Percentiles rank a stretch among this genome's conserved stretches.
Conservation (phyloP, 1,140 invertebrate genomes). For the Marisa cornuarietis region DNA sequence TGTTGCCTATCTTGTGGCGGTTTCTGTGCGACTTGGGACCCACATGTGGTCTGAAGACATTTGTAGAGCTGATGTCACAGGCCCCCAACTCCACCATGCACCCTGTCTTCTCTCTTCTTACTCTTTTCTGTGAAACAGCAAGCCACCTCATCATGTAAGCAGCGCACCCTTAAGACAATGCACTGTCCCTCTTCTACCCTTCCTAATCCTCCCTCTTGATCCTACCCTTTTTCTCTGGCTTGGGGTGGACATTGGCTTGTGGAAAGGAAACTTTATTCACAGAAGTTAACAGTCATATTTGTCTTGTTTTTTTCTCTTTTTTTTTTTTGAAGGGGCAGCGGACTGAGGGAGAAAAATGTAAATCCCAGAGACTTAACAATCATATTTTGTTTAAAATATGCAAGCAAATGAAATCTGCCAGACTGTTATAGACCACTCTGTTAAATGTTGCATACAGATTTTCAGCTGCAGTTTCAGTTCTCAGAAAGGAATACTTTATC, state of each 20-base stretch:
- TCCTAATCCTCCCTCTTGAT: neutral
- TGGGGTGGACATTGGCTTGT: neutral
- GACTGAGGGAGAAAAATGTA: too few species aligned
- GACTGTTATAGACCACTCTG: too few species aligned
- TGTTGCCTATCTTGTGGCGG: slow-evolving; percentile 90
- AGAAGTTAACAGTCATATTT: neutral
- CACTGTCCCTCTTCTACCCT: too few species aligned
- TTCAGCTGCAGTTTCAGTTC: too few species aligned
- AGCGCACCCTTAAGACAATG: slow-evolving; percentile 1
- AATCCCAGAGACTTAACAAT: too few species aligned
- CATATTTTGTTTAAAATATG: too few species aligned
- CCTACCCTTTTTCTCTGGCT: neutral
- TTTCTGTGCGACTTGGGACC: slow-evolving; percentile 89
- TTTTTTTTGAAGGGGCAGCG: neutral
- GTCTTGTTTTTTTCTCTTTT: neutral
- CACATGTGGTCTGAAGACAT: slow-evolving; percentile 87
- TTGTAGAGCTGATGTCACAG: slow-evolving; percentile 84
- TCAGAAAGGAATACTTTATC: too few species aligned
- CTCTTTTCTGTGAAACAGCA: slow-evolving; percentile 94
- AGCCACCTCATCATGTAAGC: slow-evolving; percentile 97
- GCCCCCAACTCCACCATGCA: slow-evolving; percentile 80
- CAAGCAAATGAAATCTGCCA: too few species aligned
- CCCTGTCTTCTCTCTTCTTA: slow-evolving; percentile 74
- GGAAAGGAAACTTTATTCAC: neutral
- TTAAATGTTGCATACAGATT: too few species aligned